Evolutionary conservation across 2,888 invertebrate species (phyloP).

Genomic region (Leptinotarsa peninsularis): DNA sequence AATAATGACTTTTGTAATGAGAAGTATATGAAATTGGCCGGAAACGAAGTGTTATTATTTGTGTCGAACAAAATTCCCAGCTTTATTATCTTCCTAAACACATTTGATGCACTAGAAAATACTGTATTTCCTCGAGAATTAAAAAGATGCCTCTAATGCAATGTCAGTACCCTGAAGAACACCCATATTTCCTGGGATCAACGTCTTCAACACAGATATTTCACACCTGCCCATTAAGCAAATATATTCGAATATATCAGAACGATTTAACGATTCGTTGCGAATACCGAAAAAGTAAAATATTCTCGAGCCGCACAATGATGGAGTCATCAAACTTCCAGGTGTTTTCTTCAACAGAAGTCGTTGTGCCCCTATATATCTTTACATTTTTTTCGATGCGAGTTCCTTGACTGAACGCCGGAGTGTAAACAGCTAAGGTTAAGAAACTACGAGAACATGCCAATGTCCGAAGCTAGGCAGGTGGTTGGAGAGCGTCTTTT

Average conservation of each 20-base stretch:
- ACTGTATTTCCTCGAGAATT: too few species aligned
- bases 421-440: conserved; percentile 32
- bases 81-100: too few species aligned
- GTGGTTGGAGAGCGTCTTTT: conserved; percentile 35
- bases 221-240: conserved; percentile 6
- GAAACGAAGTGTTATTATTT: too few species aligned
- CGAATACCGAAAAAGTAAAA: conserved; percentile 22
- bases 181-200: neutral
- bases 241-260: conserved; percentile 15
- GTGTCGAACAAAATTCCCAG: too few species aligned
- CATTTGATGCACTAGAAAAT: too few species aligned
- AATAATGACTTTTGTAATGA: too few species aligned
- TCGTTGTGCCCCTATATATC: conserved; percentile 35
- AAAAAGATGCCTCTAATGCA: too few species aligned
- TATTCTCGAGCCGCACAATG: conserved; percentile 22
- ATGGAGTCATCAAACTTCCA: conserved; percentile 25
- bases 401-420: conserved; percentile 31
- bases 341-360: conserved; percentile 26
- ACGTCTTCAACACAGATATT: neutral
- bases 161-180: too few species aligned
- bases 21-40: too few species aligned
- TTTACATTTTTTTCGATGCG: conserved; percentile 25
- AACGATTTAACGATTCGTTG: conserved; percentile 20
- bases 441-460: conserved; percentile 41
- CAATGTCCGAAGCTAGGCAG: conserved; percentile 35